phyloP scores from a whole-genome alignment of 2,888 invertebrate genomes.

The Rhodophaea formosa region DNA sequence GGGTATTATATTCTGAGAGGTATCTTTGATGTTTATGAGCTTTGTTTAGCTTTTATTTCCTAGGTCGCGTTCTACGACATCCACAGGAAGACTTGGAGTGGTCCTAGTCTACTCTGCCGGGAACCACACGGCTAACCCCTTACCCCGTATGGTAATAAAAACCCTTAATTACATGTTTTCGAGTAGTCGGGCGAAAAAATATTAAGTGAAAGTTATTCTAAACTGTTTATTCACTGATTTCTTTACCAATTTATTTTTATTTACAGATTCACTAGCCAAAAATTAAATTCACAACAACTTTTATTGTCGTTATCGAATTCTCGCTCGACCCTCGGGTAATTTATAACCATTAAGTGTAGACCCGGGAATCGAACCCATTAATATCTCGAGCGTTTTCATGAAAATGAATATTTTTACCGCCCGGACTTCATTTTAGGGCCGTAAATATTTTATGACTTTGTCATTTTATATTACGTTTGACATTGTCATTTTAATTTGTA shows the following conservation, averaged over 20 bases:
- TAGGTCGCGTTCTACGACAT: no score
- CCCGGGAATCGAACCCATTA: constrained; percentile 8
- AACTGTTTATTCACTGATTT: no score
- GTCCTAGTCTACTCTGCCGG: no score
- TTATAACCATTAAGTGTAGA: constrained; percentile 2
- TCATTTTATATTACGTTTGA: background rate
- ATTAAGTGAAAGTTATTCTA: no score
- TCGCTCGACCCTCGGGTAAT: background rate
- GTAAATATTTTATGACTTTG: background rate
- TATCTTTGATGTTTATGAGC: no score
- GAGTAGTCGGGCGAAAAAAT: no score
- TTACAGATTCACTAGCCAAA: background rate
- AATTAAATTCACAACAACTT: background rate
- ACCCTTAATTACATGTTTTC: no score
- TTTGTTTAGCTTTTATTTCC: no score
- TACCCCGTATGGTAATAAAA: no score
- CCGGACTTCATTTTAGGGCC: background rate
- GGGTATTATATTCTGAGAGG: no score
- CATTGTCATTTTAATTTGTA: background rate
- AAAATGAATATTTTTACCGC: constrained; percentile 6
- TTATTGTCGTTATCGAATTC: background rate
- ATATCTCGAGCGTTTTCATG: background rate
- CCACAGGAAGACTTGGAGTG: no score
- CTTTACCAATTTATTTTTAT: background rate
- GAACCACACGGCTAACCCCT: no score